Percentiles rank a stretch among this genome's conserved stretches.
Evolutionary conservation across 2,888 invertebrate species (phyloP).

Genomic region (Deilephila elpenor): DNA sequence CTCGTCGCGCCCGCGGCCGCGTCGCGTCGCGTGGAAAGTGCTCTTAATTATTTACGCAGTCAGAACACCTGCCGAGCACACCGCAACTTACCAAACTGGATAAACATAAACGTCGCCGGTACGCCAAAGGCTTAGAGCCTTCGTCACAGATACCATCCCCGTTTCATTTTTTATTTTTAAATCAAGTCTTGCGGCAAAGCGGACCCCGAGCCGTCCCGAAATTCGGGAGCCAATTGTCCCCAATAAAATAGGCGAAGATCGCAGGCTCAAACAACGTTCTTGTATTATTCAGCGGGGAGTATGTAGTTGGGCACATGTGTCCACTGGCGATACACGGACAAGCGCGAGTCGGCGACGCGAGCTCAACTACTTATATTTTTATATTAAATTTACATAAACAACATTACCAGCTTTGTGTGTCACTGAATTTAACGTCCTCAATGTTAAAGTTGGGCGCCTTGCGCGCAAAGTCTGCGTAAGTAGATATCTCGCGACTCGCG

Average conservation of each 20-base stretch:
- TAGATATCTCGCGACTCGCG: no score
- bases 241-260: conserved; percentile 72
- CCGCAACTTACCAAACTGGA: conserved; percentile 45
- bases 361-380: conserved; percentile 47
- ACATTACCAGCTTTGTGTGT: conserved; percentile 38
- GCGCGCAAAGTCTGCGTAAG: not conserved
- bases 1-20: conserved; percentile 42
- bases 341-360: conserved; percentile 46
- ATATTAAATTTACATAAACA: conserved; percentile 1
- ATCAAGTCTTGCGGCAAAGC: conserved; percentile 47
- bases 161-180: conserved; percentile 50
- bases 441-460: not conserved
- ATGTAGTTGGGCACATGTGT: conserved; percentile 67
- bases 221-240: conserved; percentile 69
- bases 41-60: conserved; percentile 77
- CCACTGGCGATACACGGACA: conserved; percentile 64
- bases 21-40: conserved; percentile 63
- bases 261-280: conserved; percentile 63
- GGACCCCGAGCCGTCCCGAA: conserved; percentile 50
- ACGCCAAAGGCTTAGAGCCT: conserved; percentile 12
- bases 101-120: conserved; percentile 42
- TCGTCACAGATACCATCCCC: conserved; percentile 38
- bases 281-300: conserved; percentile 73
- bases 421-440: not conserved
- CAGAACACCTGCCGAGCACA: conserved; percentile 62